Base-by-base conservation (phyloP, 2,113 vertebrate species). In the Alethe castanea region DNA sequence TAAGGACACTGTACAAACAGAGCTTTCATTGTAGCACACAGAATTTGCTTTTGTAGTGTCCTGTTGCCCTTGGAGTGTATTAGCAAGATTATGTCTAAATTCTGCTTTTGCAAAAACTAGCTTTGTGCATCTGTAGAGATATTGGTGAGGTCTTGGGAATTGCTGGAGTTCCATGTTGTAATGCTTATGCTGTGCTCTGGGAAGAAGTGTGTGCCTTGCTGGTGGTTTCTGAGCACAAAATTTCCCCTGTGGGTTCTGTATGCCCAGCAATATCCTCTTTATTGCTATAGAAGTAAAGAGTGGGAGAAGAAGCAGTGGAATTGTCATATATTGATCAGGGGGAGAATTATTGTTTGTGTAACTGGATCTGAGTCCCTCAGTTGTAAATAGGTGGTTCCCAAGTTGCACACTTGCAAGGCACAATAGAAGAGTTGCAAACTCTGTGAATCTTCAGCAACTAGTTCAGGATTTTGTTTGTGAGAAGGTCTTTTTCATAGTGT, bases 361-460 rank as follows among this genome's bases (percentile, higher is more conserved):
- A 44, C 69, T 73, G 42, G 45, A 66, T 59, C 14, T 33, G 25
- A 56, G 29, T 80, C 71, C 61, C 7, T 64, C 5, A 2, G 0
- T 0, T 67, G 18, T 36, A 53, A 74, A 35, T 33, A 20, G 14
- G 44, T 16, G 5, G 11, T 61, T 82, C 40, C 24, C 52, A 47
- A 50, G 36, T 12, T 65, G 40, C 19, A 20, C 2, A 1, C 15
- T 56, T 59, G 38, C 4, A 72, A 69, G 59, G 17, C 36, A n/a
- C 23, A 23, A 1, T 0, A 54, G 24, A 73, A 40, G 48, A 54
- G 19, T 4, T 66, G 7, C 7, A 57, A 67, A 69, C 18, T 74
- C 6, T 0, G 3, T 61, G 29, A 6, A 8, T 1, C 0, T 61
- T 29, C 42, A 70, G 24, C 24, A 35, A 23, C 26, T 14, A 18